These are phyloP conservation scores for Drosophila erecta DNA, from an alignment of 1,140 invertebrate genomes.

Conservation along the genomic window DNA sequence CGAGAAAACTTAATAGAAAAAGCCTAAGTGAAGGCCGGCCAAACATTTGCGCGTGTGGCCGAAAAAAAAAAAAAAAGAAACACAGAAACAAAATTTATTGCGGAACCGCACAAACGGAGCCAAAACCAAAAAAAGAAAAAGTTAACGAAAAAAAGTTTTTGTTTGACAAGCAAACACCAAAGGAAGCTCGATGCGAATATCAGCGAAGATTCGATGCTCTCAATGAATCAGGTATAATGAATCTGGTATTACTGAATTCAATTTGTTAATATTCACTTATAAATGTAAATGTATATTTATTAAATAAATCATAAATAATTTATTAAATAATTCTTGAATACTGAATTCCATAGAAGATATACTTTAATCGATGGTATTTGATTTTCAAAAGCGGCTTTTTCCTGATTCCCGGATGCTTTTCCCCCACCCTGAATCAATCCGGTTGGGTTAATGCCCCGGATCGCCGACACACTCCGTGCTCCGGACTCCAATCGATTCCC, in stretches of 20 bases:
- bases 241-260: background rate
- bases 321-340: too few relatives aligned
- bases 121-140: background rate
- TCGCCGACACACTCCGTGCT: background rate
- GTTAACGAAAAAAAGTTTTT: constrained; percentile 26
- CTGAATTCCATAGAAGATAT: too few relatives aligned
- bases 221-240: background rate
- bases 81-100: constrained; percentile 39
- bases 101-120: constrained; percentile 38
- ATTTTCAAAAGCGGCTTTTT: background rate
- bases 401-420: background rate
- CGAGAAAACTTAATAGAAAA: constrained; percentile 45
- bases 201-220: constrained; percentile 15
- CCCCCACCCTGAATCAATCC: background rate
- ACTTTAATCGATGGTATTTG: background rate
- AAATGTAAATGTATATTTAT: too few relatives aligned
- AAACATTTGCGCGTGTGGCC: constrained; percentile 43
- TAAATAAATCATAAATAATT: too few relatives aligned
- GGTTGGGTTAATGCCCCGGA: constrained; percentile 3
- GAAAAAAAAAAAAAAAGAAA: constrained; percentile 7
- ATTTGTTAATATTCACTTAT: background rate
- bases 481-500: constrained; percentile 1
- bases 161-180: constrained; percentile 49
- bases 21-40: constrained; percentile 40
- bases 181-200: constrained; percentile 4